Percentiles rank a stretch among this genome's conserved stretches.
Evolutionary conservation across 2,888 invertebrate genomes (phyloP).

Genomic region (Linnaemya tessellans): DNA sequence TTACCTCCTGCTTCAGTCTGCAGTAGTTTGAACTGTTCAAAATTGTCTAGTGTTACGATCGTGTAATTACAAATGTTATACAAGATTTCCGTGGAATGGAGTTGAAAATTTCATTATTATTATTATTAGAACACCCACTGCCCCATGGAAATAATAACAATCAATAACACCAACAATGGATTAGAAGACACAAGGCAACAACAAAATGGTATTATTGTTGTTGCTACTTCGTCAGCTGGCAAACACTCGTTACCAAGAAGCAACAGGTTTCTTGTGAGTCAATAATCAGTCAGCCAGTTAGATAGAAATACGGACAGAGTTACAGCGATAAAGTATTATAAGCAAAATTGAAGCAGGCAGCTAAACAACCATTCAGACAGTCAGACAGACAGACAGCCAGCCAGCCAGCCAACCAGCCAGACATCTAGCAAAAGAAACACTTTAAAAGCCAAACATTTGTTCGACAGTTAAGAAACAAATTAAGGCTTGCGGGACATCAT

Average conservation of each 20-base stretch:
- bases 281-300: constrained; percentile 44
- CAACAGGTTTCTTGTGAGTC: constrained; percentile 61
- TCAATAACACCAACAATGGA: constrained; percentile 62
- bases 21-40: background rate
- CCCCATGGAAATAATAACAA: constrained; percentile 64
- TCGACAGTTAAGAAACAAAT: constrained; percentile 81
- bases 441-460: constrained; percentile 70
- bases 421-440: constrained; percentile 60
- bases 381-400: background rate
- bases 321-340: background rate
- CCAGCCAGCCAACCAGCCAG: background rate
- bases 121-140: constrained; percentile 68
- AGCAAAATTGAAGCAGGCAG: background rate
- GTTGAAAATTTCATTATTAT: constrained; percentile 14
- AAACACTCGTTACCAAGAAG: constrained; percentile 60
- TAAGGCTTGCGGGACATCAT: constrained; percentile 81
- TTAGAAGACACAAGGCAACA: constrained; percentile 39
- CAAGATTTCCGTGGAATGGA: constrained; percentile 44
- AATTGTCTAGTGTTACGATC: constrained; percentile 32
- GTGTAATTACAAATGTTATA: constrained; percentile 66
- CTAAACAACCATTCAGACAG: background rate
- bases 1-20: background rate
- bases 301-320: background rate
- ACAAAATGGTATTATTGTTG: constrained; percentile 17
- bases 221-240: constrained; percentile 67